A percentile compares a stretch with the other conserved stretches of the same genome.
phyloP scores from a whole-genome alignment of 2,888 invertebrate genomes.

The Tuberolachnus salignus region DNA sequence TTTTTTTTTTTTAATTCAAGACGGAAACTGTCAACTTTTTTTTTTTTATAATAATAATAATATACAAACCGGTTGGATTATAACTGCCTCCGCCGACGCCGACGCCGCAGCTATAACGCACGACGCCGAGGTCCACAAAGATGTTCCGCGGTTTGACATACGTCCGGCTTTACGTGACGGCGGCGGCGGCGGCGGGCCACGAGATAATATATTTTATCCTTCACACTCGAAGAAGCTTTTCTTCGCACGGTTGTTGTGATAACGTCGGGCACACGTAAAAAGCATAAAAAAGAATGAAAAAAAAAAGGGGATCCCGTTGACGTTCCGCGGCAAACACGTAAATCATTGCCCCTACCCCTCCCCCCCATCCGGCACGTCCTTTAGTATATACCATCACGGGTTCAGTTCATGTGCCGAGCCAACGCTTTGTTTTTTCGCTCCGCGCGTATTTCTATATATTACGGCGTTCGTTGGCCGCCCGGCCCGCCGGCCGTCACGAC shows the following conservation, averaged over 20 bases:
- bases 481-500: neutral
- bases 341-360: constrained; percentile 52
- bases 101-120: constrained; percentile 1
- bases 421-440: constrained; percentile 44
- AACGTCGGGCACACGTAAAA: constrained; percentile 24
- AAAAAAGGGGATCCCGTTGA: constrained; percentile 6
- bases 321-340: constrained; percentile 35
- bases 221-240: constrained; percentile 29
- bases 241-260: constrained; percentile 3
- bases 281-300: neutral
- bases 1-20: constrained; percentile 21
- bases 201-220: constrained; percentile 43
- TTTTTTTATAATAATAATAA: constrained; percentile 18
- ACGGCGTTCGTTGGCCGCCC: neutral
- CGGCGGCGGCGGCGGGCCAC: no score
- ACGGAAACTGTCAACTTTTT: constrained; percentile 53
- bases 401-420: neutral
- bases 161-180: constrained; percentile 53
- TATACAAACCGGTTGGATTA: constrained; percentile 44
- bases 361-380: constrained; percentile 41
- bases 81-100: no score
- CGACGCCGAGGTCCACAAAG: neutral
- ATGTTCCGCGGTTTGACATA: constrained; percentile 32
- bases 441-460: neutral
- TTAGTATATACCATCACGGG: neutral